phyloP scores from a whole-genome alignment of 1,140 invertebrate species.

The Phthorimaea operculella region DNA sequence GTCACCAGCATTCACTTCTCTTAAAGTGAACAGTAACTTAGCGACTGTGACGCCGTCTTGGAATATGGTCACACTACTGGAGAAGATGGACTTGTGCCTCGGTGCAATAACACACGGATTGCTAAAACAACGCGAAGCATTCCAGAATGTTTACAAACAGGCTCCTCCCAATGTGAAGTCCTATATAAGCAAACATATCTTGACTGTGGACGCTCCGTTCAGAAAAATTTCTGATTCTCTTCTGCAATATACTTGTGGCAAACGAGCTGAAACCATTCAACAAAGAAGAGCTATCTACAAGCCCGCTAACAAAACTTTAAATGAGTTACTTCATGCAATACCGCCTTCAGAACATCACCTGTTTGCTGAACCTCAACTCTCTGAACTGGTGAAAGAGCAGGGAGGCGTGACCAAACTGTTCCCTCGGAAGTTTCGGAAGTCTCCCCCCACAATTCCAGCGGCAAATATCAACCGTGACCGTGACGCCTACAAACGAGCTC shows the following conservation, averaged over 20 bases:
- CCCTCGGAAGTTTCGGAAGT: not conserved
- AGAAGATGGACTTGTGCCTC: conserved; percentile 8
- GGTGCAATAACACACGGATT: conserved; percentile 6
- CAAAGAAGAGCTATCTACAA: not conserved
- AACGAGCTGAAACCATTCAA: not conserved
- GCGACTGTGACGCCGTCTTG: conserved; percentile 6
- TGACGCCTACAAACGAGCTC: too few relatives aligned
- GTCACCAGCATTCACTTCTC: conserved; percentile 1
- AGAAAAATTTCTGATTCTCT: conserved; percentile 5
- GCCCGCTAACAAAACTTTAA: not conserved
- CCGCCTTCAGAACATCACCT: not conserved
- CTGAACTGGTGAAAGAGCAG: conserved; percentile 1
- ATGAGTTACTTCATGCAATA: not conserved
- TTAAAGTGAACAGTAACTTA: conserved; percentile 6
- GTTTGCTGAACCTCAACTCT: not conserved
- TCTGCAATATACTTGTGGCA: conserved; percentile 5
- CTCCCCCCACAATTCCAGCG: too few relatives aligned
- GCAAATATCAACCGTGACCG: not conserved
- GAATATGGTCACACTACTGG: conserved; percentile 1
- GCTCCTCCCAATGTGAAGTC: conserved; percentile 3
- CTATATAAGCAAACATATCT: conserved; percentile 2
- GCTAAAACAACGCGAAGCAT: too few relatives aligned
- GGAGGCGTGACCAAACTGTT: not conserved
- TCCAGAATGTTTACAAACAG: not conserved
- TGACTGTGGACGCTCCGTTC: not conserved